Base-by-base conservation (phyloP, 2,113 vertebrate genomes). In the Pituophis catenifer region DNA sequence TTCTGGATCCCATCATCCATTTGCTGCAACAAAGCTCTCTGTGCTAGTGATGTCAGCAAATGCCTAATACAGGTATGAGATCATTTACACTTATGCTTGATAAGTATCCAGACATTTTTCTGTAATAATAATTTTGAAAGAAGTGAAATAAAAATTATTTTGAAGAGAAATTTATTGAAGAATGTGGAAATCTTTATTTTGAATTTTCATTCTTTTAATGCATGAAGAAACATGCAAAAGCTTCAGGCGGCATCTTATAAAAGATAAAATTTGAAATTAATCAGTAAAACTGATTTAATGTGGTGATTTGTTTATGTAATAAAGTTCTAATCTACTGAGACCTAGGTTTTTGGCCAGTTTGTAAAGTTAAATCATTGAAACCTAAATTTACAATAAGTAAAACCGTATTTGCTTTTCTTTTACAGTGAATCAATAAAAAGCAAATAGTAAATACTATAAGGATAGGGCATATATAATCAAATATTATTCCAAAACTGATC, bases 31-130 rank as follows among this genome's bases (percentile, higher is more conserved):
- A 99, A 99, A 96, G 99, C 99, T 1, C 98, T 99, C 21, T 99
- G 99, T 81, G 99, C 99, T 55, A 99, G 99, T 10, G 99, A 99
- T 24, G 99, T 99, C 97, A 99, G 99, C 98, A 99, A 99, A 96
- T 99, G 99, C 96, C 98, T 99, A 93, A 98, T 99, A 95, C 99
- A 99, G 99, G 99, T 99, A 97, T 2, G 70, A 53, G 13, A 29
- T 0, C 29, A 8, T 52, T 88, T 13, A 85, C 58, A 94, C 88
- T 2, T 0, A 62, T 13, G 10, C 38, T 44, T 33, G 48, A 33
- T 52, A 62, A 17, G 52, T 9, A 38, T 57, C 86, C 52, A 62
- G 54, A 90, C 58, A 13, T 92, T 52, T 50, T 75, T 33, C 0
- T 52, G 91, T 91, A 24, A 29, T 29, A 52, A 3, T 38, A 50